phyloP scores from a whole-genome alignment of 2,888 invertebrate species.

The Synergus japonicus region DNA sequence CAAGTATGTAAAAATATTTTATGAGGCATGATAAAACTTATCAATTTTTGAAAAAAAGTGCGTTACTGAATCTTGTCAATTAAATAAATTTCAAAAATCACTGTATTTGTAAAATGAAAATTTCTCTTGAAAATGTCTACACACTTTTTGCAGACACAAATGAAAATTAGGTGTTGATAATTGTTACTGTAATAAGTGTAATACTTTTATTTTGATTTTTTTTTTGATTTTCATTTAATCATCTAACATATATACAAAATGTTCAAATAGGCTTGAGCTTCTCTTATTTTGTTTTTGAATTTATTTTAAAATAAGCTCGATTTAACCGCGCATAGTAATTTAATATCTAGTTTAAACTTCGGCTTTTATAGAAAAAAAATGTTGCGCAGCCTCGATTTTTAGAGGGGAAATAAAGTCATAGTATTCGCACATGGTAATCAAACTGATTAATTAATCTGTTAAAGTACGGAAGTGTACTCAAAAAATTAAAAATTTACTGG shows the following conservation, averaged over 20 bases:
- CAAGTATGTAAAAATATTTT: not conserved
- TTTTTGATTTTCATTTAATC: not conserved
- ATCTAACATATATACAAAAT: constrained; percentile 9
- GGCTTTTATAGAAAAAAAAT: constrained; percentile 13
- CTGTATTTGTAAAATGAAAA: constrained; percentile 28
- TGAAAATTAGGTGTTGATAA: not conserved
- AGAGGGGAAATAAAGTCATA: not conserved
- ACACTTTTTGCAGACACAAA: not conserved
- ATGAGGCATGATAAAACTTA: not conserved
- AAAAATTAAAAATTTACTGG: not conserved
- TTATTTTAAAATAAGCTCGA: constrained; percentile 9
- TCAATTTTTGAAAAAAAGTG: not conserved
- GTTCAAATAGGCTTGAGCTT: not conserved
- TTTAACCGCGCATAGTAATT: not conserved
- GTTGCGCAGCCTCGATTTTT: constrained; percentile 3
- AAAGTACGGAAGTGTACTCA: not conserved
- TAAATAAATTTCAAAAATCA: constrained; percentile 21
- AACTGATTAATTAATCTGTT: constrained; percentile 25
- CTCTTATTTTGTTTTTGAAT: not conserved
- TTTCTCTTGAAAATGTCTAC: constrained; percentile 3
- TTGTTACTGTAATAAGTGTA: constrained; percentile 1
- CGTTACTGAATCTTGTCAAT: constrained; percentile 18
- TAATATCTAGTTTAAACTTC: constrained; percentile 14
- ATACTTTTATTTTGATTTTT: not conserved
- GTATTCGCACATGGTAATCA: constrained; percentile 27